phyloP scores from a whole-genome alignment of 2,113 vertebrate genomes.

The Syrrhaptes paradoxus region DNA sequence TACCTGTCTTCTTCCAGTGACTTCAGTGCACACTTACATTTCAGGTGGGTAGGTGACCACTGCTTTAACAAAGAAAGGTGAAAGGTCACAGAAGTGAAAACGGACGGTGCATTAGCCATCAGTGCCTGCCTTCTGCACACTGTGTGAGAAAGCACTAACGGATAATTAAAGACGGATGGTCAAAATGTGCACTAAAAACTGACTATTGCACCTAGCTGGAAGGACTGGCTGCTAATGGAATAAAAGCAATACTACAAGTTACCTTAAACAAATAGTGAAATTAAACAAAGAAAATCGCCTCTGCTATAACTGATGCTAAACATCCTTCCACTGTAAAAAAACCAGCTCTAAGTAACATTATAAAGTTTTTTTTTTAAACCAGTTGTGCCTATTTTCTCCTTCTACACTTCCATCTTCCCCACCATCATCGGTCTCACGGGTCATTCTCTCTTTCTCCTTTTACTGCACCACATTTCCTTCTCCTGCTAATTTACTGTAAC shows the following conservation, averaged over 20 bases:
- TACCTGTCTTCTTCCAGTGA: neutral
- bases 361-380: neutral
- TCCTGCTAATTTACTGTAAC: neutral
- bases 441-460: neutral
- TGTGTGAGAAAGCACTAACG: neutral
- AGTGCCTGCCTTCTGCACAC: fast-evolving
- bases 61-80: neutral
- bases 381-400: neutral
- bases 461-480: neutral
- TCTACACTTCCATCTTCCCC: neutral
- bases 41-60: neutral
- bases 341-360: neutral
- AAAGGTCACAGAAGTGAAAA: neutral
- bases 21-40: neutral
- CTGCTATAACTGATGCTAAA: neutral
- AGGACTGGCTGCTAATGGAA: neutral
- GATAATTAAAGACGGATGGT: neutral
- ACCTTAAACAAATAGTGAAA: neutral
- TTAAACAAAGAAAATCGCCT: neutral
- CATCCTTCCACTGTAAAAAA: neutral
- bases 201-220: neutral
- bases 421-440: neutral
- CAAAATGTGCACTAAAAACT: neutral
- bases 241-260: neutral
- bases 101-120: neutral